These are phyloP conservation scores for Mohoua ochrocephala DNA, from an alignment of 2,113 vertebrate genomes.

Conservation along the genomic window DNA sequence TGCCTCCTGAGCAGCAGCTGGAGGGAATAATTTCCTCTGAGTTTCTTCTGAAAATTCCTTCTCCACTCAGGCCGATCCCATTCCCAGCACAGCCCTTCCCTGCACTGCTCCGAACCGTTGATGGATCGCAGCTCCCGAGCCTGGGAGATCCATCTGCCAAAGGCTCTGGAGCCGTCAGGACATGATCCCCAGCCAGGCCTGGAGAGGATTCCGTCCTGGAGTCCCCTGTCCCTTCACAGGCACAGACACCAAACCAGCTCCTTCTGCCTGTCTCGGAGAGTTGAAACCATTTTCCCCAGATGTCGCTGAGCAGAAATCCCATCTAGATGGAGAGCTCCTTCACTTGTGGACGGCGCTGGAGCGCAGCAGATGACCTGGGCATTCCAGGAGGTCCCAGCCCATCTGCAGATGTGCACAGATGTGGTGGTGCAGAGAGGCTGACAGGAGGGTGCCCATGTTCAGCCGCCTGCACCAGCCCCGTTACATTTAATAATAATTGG, in stretches of 20 bases:
- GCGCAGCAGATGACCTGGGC: not conserved
- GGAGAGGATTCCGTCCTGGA: not conserved
- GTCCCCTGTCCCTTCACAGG: not conserved
- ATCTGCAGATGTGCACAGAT: not conserved
- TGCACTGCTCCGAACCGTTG: not conserved
- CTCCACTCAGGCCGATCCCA: not conserved
- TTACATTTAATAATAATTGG: not conserved
- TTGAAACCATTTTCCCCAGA: not conserved
- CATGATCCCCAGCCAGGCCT: not conserved
- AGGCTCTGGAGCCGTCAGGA: not conserved
- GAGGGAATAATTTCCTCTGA: not conserved
- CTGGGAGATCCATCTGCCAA: not conserved
- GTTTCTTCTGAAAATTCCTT: not conserved
- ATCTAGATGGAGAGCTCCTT: too few relatives aligned
- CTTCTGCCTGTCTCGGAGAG: not conserved
- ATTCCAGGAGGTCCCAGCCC: not conserved
- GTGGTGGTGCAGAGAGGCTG: too few relatives aligned
- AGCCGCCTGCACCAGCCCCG: not conserved
- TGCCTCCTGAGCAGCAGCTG: not conserved
- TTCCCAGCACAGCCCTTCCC: not conserved
- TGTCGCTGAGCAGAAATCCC: not conserved
- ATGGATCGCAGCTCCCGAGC: not conserved
- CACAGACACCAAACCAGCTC: not conserved
- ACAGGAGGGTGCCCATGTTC: not conserved
- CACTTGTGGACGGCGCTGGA: too few relatives aligned